Conservation (phyloP, 2,888 invertebrate genomes). For the Epinotia demarniana region DNA sequence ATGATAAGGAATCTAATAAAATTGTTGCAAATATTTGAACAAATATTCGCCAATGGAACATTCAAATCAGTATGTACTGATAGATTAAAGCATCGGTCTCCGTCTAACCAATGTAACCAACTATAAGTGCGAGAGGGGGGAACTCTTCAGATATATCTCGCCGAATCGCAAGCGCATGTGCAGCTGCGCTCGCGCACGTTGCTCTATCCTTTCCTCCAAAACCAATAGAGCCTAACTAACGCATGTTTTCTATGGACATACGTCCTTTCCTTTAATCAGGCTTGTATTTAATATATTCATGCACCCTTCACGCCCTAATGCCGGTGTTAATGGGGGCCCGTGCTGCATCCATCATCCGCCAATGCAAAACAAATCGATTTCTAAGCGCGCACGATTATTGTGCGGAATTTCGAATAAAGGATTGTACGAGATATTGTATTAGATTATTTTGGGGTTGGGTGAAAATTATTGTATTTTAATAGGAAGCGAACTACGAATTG, state of each 20-base stretch:
- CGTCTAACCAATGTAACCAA: not conserved
- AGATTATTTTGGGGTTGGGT: constrained; percentile 32
- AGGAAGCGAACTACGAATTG: constrained; percentile 9
- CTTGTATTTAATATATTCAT: constrained; percentile 78
- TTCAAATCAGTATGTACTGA: constrained; percentile 46
- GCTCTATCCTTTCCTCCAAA: not conserved
- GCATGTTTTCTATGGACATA: not conserved
- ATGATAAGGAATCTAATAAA: constrained; percentile 15
- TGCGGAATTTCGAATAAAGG: constrained; percentile 54
- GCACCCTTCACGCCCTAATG: constrained; percentile 82
- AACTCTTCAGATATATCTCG: constrained; percentile 22
- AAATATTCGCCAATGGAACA: constrained; percentile 47
- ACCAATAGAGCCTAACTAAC: constrained; percentile 2
- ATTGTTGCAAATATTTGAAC: constrained; percentile 45
- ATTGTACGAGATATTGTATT: constrained; percentile 26
- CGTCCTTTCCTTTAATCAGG: constrained; percentile 38
- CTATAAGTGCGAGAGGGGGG: not conserved
- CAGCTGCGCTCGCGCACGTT: constrained; percentile 72
- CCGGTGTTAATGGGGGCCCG: constrained; percentile 68
- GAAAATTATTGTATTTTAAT: constrained; percentile 26
- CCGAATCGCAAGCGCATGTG: constrained; percentile 58
- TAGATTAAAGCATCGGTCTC: constrained; percentile 21
- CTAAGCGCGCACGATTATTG: constrained; percentile 63
- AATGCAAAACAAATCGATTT: constrained; percentile 78
- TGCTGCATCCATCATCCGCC: constrained; percentile 69